Evolutionary conservation across 2,113 vertebrate species (phyloP), one percentile per base, ranked within the genome.

Genomic region (Pipa parva): DNA sequence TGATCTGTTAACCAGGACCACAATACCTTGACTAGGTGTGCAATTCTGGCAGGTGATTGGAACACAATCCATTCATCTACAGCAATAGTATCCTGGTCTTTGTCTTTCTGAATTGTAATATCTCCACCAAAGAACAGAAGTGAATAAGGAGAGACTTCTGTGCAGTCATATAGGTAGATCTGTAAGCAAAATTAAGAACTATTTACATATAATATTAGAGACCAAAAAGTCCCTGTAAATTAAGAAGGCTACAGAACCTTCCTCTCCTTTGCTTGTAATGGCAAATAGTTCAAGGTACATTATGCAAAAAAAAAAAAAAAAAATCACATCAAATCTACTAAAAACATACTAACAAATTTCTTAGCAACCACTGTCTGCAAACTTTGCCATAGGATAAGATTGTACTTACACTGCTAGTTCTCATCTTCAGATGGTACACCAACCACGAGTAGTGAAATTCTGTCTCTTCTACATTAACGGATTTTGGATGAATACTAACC

Each of bases 341-440:
- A n/a, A n/a, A n/a, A n/a, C n/a, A n/a, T n/a, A n/a, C n/a, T n/a
- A n/a, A n/a, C n/a, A n/a, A n/a, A n/a, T n/a, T n/a, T n/a, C n/a
- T n/a, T n/a, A n/a, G n/a, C n/a, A n/a, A n/a, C n/a, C n/a, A n/a
- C n/a, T n/a, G n/a, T n/a, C n/a, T n/a, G n/a, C n/a, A n/a, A n/a
- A n/a, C n/a, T n/a, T n/a, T n/a, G n/a, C n/a, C n/a, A n/a, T n/a
- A 27, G 22, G 39, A 3, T 2, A 10, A 45, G 9, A 21, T n/a
- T 48, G 60, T 1, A 91, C 97, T 88, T 79, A 99, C 97, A 1
- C 91, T 97, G 76, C 89, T 98, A 2, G 97, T 99, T 71, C 90
- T 93, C 96, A 99, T 98, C 90, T 99, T 99, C 61, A 99, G 82
- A 73, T 99, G 97, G 76, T 99, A 99, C 79, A 99, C 92, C 2